phyloP scores from a whole-genome alignment of 2,888 invertebrate species.

The Bedellia somnulentella region DNA sequence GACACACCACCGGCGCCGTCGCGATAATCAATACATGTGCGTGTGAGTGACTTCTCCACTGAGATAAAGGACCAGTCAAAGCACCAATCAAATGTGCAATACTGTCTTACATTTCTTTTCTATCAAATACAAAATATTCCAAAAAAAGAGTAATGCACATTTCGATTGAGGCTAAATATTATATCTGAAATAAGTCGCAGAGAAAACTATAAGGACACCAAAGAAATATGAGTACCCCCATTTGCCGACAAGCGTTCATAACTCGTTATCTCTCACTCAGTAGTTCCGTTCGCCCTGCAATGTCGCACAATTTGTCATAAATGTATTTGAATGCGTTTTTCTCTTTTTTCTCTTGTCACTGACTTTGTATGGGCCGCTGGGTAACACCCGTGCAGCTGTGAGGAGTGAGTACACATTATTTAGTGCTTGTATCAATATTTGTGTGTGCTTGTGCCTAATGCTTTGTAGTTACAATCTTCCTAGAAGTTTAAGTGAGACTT shows the following conservation, averaged over 20 bases:
- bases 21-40: conserved; percentile 69
- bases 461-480: conserved; percentile 45
- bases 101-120: too few relatives aligned
- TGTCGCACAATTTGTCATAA: conserved; percentile 62
- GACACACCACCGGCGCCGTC: conserved; percentile 53
- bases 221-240: too few relatives aligned
- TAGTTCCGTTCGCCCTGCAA: conserved; percentile 63
- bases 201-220: too few relatives aligned
- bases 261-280: conserved; percentile 62
- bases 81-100: conserved; percentile 34
- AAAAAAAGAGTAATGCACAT: too few relatives aligned
- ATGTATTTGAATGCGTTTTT: conserved; percentile 64
- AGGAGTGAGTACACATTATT: conserved; percentile 71
- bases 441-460: conserved; percentile 58
- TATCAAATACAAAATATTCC: too few relatives aligned
- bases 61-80: conserved; percentile 49
- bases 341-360: conserved; percentile 65
- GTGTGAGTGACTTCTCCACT: conserved; percentile 63
- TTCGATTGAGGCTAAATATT: too few relatives aligned
- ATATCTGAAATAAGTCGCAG: too few relatives aligned
- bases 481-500: conserved; percentile 29
- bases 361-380: conserved; percentile 71
- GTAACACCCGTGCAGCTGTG: conserved; percentile 66
- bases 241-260: conserved; percentile 54
- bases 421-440: conserved; percentile 57